phyloP scores from a whole-genome alignment of 2,888 invertebrate species.

The Argynnis bischoffii region DNA sequence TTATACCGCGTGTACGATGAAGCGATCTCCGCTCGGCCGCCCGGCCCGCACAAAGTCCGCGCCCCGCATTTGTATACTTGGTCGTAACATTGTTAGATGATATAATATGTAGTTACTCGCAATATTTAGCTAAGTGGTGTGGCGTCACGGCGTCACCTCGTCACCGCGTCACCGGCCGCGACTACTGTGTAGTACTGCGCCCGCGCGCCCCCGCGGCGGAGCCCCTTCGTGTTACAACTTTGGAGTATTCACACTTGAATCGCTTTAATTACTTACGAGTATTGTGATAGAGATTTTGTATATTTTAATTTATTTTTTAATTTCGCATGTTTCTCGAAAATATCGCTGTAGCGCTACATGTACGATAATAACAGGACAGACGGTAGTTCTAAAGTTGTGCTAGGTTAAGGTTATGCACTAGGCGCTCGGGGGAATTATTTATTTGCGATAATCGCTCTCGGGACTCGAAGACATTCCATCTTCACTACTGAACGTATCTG shows the following conservation, averaged over 20 bases:
- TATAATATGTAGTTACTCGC: constrained; percentile 75
- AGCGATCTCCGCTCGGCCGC: constrained; percentile 62
- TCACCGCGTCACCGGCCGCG: constrained; percentile 55
- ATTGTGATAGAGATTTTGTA: constrained; percentile 83
- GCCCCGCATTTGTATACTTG: neutral
- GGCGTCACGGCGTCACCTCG: constrained; percentile 63
- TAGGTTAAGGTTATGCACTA: constrained; percentile 75
- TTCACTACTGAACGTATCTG: constrained; percentile 47
- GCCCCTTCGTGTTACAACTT: constrained; percentile 44
- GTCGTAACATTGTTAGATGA: constrained; percentile 59
- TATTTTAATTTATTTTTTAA: constrained; percentile 83
- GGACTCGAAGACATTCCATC: constrained; percentile 70
- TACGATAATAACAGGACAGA: constrained; percentile 69
- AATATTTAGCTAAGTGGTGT: constrained; percentile 74
- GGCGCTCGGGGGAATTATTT: constrained; percentile 68
- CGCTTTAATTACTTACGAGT: constrained; percentile 83
- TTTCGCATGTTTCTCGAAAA: constrained; percentile 75
- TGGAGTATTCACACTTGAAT: constrained; percentile 81
- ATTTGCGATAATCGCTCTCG: constrained; percentile 51
- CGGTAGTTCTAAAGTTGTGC: constrained; percentile 75
- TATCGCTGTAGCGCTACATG: constrained; percentile 75
- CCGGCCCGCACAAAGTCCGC: constrained; percentile 41
- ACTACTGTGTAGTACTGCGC: constrained; percentile 64
- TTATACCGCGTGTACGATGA: constrained; percentile 77
- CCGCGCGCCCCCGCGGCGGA: neutral